Base-by-base conservation (phyloP, 2,797 vertebrate genomes). In the Centropyge bicolor region DNA sequence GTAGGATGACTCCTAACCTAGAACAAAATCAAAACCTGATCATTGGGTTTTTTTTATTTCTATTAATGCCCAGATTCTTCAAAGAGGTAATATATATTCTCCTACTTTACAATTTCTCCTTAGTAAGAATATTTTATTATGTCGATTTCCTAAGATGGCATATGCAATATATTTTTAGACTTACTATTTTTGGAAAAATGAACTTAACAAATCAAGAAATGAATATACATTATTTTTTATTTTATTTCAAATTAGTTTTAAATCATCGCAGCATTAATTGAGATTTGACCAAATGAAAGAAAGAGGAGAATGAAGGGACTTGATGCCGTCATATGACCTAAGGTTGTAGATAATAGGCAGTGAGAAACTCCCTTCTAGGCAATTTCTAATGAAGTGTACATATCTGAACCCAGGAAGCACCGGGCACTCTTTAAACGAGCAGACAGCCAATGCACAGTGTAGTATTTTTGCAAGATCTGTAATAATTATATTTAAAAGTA, bases 141-240 rank as follows among this genome's bases (percentile, higher is more conserved):
- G 89, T 92, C 89, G 19, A 83, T 94, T 95, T 95, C 87, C 92
- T 93, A 93, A 88, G 85, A 90, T 93, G 92, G 91, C 93, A 93
- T 93, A 94, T 95, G 91, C 92, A 92, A 92, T 95, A 95, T 95
- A 95, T 95, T 95, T 95, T 93, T 94, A 91, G 88, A 93, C 84
- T 83, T 88, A 90, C 80, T 95, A 95, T 95, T 95, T 95, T 95
- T 94, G 87, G 83, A 89, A 91, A 91, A 91, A 74, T 73, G 78
- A 88, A 78, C 77, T 43, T 79, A 89, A 85, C 70, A 46, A 89
- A 87, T 81, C 52, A 14, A 75, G 73, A 81, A 74, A 86, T 78
- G 40, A 86, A 86, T 82, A 83, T 86, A 59, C 69, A 72, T 90
- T 88, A 52, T 84, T 88, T 84, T 84, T 73, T 75, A 41, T 78